Base-by-base conservation (phyloP, 2,113 vertebrate species). In the Corapipo altera region DNA sequence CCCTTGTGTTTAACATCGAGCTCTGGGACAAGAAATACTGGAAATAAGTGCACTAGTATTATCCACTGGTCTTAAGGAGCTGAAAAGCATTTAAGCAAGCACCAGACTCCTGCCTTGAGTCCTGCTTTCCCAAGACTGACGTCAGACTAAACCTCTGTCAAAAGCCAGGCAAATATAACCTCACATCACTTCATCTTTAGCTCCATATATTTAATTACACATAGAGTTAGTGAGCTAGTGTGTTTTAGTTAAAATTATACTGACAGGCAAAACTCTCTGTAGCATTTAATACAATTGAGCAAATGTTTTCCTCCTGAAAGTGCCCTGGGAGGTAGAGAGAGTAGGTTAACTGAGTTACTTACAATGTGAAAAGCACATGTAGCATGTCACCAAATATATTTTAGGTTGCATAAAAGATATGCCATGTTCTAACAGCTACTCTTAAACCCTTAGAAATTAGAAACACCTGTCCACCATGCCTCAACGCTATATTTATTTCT, bases 401-500 rank as follows among this genome's bases (percentile, higher is more conserved):
- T 74, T 41, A 27, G 80, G 67, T 15, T 80, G 80, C 71, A 89
- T 82, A 91, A 96, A 97, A 95, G 75, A 85, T 72, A 72, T 46
- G 76, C 91, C 91, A 80, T 83, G 84, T 91, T 75, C 84, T 86
- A 93, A 75, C 59, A 97, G 84, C 92, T 85, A 37, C 83, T 85
- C 83, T 91, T 83, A 92, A 95, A 94, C 77, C 66, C 46, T 52
- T 35, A 66, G 64, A 95, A 96, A 96, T 91, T 71, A 94, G 83
- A 96, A 97, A 96, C 96, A 97, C 95, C 80, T 96, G 96, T 30
- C 15, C 33, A 13, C 5, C 2, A 41, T 61, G 73, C 92, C 91
- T 96, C 89, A 86, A 92, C 33, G 59, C 92, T 91, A 5, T 93
- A 95, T 95, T 97, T 96, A 94, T 95, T 96, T 93, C 52, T 95